Conservation (phyloP, 2,113 vertebrate genomes). For the Scolopax mira region DNA sequence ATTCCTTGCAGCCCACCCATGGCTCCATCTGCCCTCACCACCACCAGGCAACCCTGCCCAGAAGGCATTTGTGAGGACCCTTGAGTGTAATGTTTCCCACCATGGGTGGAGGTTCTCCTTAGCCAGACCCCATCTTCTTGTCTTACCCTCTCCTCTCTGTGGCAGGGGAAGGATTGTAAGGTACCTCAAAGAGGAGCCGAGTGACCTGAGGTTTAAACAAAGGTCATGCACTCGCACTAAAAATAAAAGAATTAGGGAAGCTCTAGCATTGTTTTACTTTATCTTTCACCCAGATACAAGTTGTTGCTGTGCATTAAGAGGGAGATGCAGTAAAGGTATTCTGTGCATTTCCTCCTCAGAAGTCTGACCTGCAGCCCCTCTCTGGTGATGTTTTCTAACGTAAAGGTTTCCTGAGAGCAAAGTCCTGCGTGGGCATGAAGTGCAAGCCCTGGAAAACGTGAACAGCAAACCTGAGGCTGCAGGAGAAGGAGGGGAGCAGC, state of each 20-base stretch:
- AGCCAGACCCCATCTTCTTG: background rate
- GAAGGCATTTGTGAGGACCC: background rate
- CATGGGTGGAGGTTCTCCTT: background rate
- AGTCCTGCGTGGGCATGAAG: background rate
- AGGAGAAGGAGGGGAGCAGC: background rate
- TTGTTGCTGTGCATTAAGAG: background rate
- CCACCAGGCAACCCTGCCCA: background rate
- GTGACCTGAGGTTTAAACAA: background rate
- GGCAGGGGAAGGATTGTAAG: background rate
- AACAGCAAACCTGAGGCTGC: background rate
- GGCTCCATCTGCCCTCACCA: background rate
- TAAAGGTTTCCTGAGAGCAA: background rate
- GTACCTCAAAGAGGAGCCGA: background rate
- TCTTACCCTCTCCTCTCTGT: background rate
- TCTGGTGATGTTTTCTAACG: background rate
- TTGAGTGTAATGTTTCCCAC: background rate
- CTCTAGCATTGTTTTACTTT: background rate
- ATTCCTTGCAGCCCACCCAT: background rate
- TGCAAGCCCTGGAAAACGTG: background rate
- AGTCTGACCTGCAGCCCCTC: background rate
- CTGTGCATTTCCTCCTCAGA: background rate
- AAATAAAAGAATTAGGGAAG: background rate
- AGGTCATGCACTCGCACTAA: background rate
- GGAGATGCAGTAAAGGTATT: background rate
- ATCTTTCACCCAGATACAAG: background rate